Conservation (phyloP, 23 tunicate genomes). For the Botrylloides violaceus region DNA sequence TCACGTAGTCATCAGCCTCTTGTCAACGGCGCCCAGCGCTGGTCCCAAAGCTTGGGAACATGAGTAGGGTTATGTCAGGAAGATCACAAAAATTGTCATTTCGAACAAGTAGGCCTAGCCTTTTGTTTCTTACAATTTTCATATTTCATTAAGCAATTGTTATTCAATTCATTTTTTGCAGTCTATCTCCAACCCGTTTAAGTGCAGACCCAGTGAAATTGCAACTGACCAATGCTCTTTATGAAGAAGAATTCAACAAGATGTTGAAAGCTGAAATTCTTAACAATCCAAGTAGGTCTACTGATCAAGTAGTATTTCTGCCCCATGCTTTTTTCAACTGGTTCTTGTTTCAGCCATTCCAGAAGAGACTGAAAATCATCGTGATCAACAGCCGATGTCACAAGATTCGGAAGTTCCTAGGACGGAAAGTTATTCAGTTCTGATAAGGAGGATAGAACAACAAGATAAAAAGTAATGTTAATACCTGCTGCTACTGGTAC, state of each 20-base stretch:
- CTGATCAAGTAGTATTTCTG: too few species aligned
- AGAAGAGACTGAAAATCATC: neutral
- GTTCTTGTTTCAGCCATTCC: neutral
- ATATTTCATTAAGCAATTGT: neutral
- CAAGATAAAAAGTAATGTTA: conserved; percentile 7
- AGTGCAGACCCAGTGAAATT: conserved; percentile 53
- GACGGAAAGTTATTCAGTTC: conserved; percentile 12
- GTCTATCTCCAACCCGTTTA: conserved; percentile 35
- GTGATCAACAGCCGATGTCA: neutral
- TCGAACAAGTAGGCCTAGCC: neutral
- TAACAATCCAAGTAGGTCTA: neutral
- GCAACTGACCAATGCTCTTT: conserved; percentile 29
- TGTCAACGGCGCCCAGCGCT: too few species aligned
- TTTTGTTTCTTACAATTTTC: neutral
- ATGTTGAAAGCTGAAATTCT: conserved; percentile 41
- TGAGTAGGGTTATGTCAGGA: neutral
- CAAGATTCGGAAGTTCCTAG: neutral
- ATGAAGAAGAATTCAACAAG: conserved; percentile 56
- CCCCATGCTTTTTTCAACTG: neutral
- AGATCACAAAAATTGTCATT: neutral
- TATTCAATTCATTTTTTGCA: too few species aligned
- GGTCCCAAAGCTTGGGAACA: too few species aligned
- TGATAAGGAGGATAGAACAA: conserved; percentile 1
- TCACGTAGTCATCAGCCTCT: too few species aligned
- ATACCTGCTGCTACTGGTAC: too few species aligned